Base-by-base conservation (phyloP, 2,888 invertebrate genomes). In the Labia minor region DNA sequence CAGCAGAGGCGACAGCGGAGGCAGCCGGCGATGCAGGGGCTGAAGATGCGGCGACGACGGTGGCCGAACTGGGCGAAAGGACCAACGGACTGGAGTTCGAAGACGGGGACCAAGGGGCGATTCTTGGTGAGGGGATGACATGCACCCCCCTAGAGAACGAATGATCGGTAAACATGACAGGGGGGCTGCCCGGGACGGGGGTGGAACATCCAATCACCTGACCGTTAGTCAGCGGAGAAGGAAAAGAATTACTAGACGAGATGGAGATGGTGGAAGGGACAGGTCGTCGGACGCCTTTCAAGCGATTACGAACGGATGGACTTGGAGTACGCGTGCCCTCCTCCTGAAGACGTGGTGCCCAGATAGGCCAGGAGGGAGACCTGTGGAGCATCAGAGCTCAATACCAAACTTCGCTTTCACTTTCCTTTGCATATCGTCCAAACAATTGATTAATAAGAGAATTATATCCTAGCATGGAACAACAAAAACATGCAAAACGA, bases 331-430 rank as follows among this genome's bases (percentile, higher is more conserved):
- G 66, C 14, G 21, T 63, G 62, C 63, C 21, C 8, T 14, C 61
- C 49, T 49, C 49, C 49, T 49, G 49, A 69, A 79, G 76, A 69
- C 78, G 78, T 71, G 81, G 80, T 69, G 78, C 79, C 81, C 82
- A 81, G 74, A 82, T 81, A 74, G 83, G 82, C 81, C 83, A 83
- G 74, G 82, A 82, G 73, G 82, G 82, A 74, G 81, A 82, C 83
- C 83, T 65, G 67, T 61, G 65, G 65, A 65, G 65, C 67, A 62
- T 49, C 19, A 63, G 21, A 63, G 26, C 19, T 49, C 18, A 64
- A 61, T 20, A 49, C 21, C 37, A 49, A 49, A 14, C 49, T 26
- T 26, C 26, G 8, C n/a, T n/a, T n/a, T n/a, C n/a, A n/a, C n/a
- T n/a, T n/a, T n/a, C n/a, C 33, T 33, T 33, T 6, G 11, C 33